Evolutionary conservation across 2,113 vertebrate species (phyloP), one percentile per base, ranked within the genome.

Genomic region (Lucifuga dentata): DNA sequence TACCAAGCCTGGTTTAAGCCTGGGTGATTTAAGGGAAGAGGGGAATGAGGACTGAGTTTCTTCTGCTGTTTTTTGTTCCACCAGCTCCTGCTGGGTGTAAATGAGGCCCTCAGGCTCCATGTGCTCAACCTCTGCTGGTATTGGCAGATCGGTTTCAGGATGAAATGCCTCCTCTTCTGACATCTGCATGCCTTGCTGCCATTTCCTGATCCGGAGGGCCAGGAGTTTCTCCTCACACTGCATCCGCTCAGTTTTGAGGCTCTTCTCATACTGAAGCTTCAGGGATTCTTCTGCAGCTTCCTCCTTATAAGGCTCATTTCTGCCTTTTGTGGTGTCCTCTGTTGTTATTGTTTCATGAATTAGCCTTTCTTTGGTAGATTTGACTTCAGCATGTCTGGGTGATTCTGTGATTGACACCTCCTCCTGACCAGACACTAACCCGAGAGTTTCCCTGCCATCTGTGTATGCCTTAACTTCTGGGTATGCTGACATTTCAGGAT

Each of bases 191-290:
- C 82, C 86, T 56, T 92, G 79, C 66, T 92, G 90, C 91, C 92
- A 92, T 72, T 92, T 90, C 48, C 73, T 75, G 59, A 91, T 86
- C 9, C 83, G 80, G 11, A 86, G 40, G 12, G 90, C 83, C 0
- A 90, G 73, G n/a, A 90, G 88, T 68, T 91, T 90, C 38, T 91
- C 88, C 33, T 91, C 85, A 81, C 87, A 90, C 61, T 90, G 86
- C 36, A 84, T 76, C 1, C 72, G 56, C 5, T 91, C 90, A 36
- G 78, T 86, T 12, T 92, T 86, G 3, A 89, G 63, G n/a, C 80
- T 89, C 78, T 84, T 89, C 59, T 90, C 89, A 65, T 86, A 83
- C 13, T 80, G 66, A 56, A 78, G 83, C 84, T 66, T 85, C 53
- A 87, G 49, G 53, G 78, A 87, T 40, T 78, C 45, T 1, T 32